Evolutionary conservation across 2,797 vertebrate species (phyloP).

Genomic region (Erpetoichthys calabaricus): DNA sequence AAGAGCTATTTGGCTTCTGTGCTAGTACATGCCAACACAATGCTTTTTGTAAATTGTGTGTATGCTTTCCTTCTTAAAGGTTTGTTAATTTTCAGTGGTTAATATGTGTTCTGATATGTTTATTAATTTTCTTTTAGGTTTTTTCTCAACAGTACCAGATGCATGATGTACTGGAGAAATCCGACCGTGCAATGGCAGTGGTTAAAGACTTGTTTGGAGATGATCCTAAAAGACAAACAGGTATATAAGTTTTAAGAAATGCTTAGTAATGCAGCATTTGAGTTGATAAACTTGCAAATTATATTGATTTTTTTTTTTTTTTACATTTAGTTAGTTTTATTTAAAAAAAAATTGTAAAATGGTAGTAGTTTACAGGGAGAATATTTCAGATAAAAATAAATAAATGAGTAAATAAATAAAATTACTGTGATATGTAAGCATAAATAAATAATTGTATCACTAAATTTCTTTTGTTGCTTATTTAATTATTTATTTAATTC

Average conservation of each 20-base stretch:
- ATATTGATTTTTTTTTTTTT: not conserved
- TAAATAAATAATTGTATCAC: too few species aligned
- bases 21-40: not conserved
- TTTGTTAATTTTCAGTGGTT: not conserved
- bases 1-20: too few species aligned
- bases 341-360: not conserved
- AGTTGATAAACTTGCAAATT: not conserved
- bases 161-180: constrained; percentile 63
- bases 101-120: constrained; percentile 13
- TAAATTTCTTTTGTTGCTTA: too few species aligned
- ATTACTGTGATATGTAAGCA: too few species aligned
- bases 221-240: constrained; percentile 62
- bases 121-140: constrained; percentile 46
- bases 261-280: not conserved
- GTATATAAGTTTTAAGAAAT: constrained; percentile 33
- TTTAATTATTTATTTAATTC: too few species aligned
- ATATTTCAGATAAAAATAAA: too few species aligned
- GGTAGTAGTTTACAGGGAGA: too few species aligned
- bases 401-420: too few species aligned
- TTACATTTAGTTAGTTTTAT: not conserved
- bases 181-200: constrained; percentile 65
- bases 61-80: not conserved
- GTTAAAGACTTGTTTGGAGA: constrained; percentile 71
- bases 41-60: not conserved
- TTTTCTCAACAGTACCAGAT: constrained; percentile 72